phyloP scores from a whole-genome alignment of 2,888 invertebrate genomes.

The Adela reaumurella region DNA sequence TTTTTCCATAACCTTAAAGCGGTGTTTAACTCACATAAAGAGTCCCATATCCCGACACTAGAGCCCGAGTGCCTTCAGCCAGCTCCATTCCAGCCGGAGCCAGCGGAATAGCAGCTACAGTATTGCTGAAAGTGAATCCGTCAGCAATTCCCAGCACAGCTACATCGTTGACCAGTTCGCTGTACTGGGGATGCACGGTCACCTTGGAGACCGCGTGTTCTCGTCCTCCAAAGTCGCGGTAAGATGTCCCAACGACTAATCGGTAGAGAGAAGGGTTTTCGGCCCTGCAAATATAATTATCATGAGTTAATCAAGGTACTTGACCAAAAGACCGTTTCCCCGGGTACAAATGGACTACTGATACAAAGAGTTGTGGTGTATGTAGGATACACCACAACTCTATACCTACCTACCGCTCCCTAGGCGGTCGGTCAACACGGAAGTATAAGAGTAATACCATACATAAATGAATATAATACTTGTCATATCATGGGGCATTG shows the following conservation, averaged over 20 bases:
- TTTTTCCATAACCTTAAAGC: too few relatives aligned
- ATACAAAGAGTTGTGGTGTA: too few relatives aligned
- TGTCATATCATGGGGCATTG: too few relatives aligned
- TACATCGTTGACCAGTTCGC: constrained; percentile 33
- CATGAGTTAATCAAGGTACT: too few relatives aligned
- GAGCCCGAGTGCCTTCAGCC: constrained; percentile 26
- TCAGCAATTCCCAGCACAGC: constrained; percentile 25
- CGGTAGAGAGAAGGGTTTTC: constrained; percentile 20
- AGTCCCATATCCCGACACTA: constrained; percentile 41
- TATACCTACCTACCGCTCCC: too few relatives aligned
- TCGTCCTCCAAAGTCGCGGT: constrained; percentile 28
- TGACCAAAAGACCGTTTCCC: too few relatives aligned
- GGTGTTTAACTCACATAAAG: constrained; percentile 25
- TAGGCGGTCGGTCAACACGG: too few relatives aligned
- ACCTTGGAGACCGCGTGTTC: constrained; percentile 23
- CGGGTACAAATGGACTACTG: too few relatives aligned
- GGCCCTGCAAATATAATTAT: not conserved
- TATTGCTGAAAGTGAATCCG: constrained; percentile 22
- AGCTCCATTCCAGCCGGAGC: constrained; percentile 21
- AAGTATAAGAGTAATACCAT: too few relatives aligned
- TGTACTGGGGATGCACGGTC: constrained; percentile 27
- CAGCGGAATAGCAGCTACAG: constrained; percentile 22
- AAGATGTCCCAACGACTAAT: constrained; percentile 30
- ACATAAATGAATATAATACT: too few relatives aligned
- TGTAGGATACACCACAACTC: too few relatives aligned